Evolutionary conservation across 2,888 invertebrate genomes (phyloP), one percentile per base, ranked within the genome.

Genomic region (Trachelus iudaicus): DNA sequence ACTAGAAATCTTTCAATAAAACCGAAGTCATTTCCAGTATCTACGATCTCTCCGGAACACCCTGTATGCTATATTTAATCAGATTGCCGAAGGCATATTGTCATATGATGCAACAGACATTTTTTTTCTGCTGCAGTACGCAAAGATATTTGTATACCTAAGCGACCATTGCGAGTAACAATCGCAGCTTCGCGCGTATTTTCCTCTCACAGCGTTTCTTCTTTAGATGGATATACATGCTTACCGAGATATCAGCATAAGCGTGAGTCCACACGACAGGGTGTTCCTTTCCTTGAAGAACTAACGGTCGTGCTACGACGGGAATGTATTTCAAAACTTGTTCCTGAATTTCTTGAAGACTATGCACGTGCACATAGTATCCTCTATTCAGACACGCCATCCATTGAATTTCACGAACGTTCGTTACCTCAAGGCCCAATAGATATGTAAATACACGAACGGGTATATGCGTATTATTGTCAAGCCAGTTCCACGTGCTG

Each of bases 351-450:
- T 99, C 99, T 85, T 98, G 98, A 87, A 99, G 94, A 0, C 98
- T 97, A 84, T 97, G 96, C 30, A 99, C 97, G 90, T 99, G 99
- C 1, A 97, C 96, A 92, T 96, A 98, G 91, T 95, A 98, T n/a
- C 98, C 98, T 93, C 98, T 95, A 92, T 99, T 99, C 73, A 95
- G 93, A 90, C 99, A 99, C 1, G 99, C 98, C 96, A 99, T 98
- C 95, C 96, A 96, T 87, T 95, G 95, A 77, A 98, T 97, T 91
- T 98, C 97, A 69, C 95, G 93, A 0, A 97, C 96, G 89, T 98
- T 98, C 6, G 96, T 95, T 11, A 98, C 97, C 92, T 99, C 99
- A 88, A 96, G 95, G 1, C 99, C 99, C 81, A 99, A 95, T 34
- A 99, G 93, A 92, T 98, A 99, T 0, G 99, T 98, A 92, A 99